These are phyloP conservation scores for Ectemnius continuus DNA, from an alignment of 2,888 invertebrate genomes.

Conservation along the genomic window DNA sequence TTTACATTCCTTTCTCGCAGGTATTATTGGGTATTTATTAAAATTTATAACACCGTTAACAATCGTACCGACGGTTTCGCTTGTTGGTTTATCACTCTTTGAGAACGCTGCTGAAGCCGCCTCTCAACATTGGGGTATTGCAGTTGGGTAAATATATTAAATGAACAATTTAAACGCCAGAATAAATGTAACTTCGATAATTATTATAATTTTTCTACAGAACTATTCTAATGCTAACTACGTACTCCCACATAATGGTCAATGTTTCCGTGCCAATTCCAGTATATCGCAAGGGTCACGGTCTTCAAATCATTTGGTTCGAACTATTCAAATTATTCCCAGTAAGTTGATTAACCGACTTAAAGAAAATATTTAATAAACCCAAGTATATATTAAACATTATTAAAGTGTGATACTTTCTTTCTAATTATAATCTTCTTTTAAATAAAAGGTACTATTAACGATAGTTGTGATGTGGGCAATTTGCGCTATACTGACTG, in stretches of 20 bases:
- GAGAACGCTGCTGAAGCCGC: conserved; percentile 90
- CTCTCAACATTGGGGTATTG: conserved; percentile 90
- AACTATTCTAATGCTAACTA: conserved; percentile 86
- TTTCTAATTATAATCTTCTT: not conserved
- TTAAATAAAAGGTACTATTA: conserved; percentile 82
- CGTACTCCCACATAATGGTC: conserved; percentile 89
- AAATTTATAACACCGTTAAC: conserved; percentile 90
- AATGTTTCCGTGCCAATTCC: conserved; percentile 83
- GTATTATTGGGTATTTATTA: conserved; percentile 87
- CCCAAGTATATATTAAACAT: not conserved
- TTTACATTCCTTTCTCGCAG: conserved; percentile 70
- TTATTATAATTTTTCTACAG: conserved; percentile 77
- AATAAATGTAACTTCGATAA: not conserved
- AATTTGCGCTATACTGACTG: conserved; percentile 85
- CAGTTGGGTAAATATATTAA: conserved; percentile 82
- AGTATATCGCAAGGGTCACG: conserved; percentile 81
- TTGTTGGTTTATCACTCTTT: conserved; percentile 91
- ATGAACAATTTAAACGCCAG: not conserved
- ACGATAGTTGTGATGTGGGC: conserved; percentile 89
- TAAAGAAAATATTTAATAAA: not conserved
- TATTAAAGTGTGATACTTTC: not conserved
- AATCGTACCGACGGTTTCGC: conserved; percentile 89
- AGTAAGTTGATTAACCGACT: conserved; percentile 77
- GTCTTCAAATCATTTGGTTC: conserved; percentile 82
- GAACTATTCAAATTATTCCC: conserved; percentile 89